Evolutionary conservation across 2,888 invertebrate genomes (phyloP), one percentile per base, ranked within the genome.

Genomic region (Sceliomorpha sp.): DNA sequence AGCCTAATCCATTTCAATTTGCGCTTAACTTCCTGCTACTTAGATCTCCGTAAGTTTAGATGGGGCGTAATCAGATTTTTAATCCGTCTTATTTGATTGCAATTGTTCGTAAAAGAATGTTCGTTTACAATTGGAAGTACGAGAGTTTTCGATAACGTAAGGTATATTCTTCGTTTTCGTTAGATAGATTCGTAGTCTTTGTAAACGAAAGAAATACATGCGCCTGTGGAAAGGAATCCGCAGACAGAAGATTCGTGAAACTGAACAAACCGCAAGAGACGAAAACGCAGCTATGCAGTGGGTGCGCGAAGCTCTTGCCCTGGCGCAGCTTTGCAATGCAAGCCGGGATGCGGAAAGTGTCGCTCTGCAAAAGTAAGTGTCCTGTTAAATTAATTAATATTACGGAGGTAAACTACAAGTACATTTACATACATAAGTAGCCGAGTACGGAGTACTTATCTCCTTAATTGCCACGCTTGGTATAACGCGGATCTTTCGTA

Each of bases 161-260:
- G n/a, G n/a, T n/a, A n/a, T n/a, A n/a, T n/a, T n/a, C n/a, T n/a
- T n/a, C n/a, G n/a, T n/a, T n/a, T n/a, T n/a, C n/a, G n/a, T n/a
- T n/a, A 85, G 85, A 72, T 53, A 76, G 75, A 8, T 84, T 79
- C 67, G 71, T 85, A 62, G 70, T 76, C 27, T 82, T 84, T 31
- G 67, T 81, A 13, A 75, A 72, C 37, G 71, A 78, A 15, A 72
- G 75, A n/a, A 77, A 80, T 50, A 74, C 67, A 36, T 86, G 87
- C 26, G 74, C 74, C 1, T 87, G 87, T 53, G 27, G 42, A 15
- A 59, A 69, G 9, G 50, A 14, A 45, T 8, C 51, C 59, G 17
- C 42, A 58, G 31, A 55, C 37, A 34, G 45, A 17, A 58, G 71
- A 6, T 73, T 76, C 8, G 75, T 79, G 15, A 78, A 81, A 40